phyloP scores from a whole-genome alignment of 2,113 vertebrate genomes.

The Bostrychus sinensis region DNA sequence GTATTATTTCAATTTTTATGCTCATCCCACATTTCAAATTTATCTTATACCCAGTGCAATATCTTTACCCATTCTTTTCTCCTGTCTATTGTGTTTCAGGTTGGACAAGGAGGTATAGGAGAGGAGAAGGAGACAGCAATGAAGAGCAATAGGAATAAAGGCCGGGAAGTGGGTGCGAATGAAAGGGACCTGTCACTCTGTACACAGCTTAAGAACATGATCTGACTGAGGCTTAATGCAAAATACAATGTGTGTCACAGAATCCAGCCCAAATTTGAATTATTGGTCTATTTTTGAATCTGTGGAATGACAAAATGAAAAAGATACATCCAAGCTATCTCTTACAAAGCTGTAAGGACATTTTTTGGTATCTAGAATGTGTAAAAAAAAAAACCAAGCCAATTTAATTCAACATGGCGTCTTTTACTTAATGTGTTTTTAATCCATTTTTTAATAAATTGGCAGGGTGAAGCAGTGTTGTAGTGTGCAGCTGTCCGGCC shows the following conservation, averaged over 20 bases:
- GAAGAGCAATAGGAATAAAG: conserved; percentile 39
- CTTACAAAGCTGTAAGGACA: neutral
- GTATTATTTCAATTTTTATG: no score
- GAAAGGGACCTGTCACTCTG: conserved; percentile 65
- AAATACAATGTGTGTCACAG: conserved; percentile 44
- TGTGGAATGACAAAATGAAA: conserved; percentile 2
- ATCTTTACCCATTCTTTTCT: no score
- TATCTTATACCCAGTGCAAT: no score
- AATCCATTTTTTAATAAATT: neutral
- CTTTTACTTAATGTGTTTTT: neutral
- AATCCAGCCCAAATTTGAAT: conserved; percentile 36
- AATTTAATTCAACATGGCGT: neutral
- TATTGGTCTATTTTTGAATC: conserved; percentile 48
- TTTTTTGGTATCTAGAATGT: neutral
- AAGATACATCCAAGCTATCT: neutral
- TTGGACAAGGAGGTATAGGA: neutral
- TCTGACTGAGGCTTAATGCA: conserved; percentile 45
- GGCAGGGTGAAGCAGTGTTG: neutral
- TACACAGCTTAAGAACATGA: conserved; percentile 54
- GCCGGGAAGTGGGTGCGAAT: conserved; percentile 57
- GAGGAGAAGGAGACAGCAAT: conserved; percentile 6
- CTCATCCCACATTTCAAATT: no score
- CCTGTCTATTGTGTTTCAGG: neutral
- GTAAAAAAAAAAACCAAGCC: neutral
- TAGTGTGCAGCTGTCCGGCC: neutral